Evolutionary conservation across 2,888 invertebrate species (phyloP), one percentile per base, ranked within the genome.

Genomic region (Amiota communis): DNA sequence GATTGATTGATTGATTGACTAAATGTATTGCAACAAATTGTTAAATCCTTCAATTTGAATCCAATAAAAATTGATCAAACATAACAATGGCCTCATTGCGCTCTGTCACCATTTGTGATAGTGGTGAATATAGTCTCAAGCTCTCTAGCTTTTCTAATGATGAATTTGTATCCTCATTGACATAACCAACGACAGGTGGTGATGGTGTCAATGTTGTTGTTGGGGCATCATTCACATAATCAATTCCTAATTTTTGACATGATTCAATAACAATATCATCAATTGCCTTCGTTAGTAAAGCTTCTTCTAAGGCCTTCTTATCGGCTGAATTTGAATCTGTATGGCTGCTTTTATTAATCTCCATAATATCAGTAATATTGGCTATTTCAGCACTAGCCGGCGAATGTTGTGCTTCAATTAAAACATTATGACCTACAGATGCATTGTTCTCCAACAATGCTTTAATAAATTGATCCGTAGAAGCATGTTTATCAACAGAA

Each of bases 111-210:
- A 80, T 73, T 72, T 84, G 84, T 36, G 36, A 36, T 6, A 36
- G 36, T 13, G 88, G 89, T 23, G 89, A 89, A 86, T 93, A 92
- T 68, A 93, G 89, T 78, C 92, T 92, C 77, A 93, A 90, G 77
- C 93, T 93, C 88, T 93, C 92, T 76, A 94, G 90, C 78, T 93
- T 92, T 81, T 92, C 91, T 48, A 93, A 92, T 11, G 95, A 93
- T 2, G 94, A 93, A 73, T 92, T 92, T 61, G 80, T 84, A 17
- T 82, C 86, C 71, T 84, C 75, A 73, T 15, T 92, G 87, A 92
- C 77, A 36, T 36, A 36, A 6, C 36, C 6, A 6, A 6, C 36
- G 6, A 6, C 36, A 92, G 92, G 63, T 92, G 90, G 72, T 90
- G 86, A 81, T 90, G 89, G 3, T 47, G 56, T 57, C 46, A 17